Conservation (phyloP, 2,113 vertebrate species). For the Nyctibius bracteatus region DNA sequence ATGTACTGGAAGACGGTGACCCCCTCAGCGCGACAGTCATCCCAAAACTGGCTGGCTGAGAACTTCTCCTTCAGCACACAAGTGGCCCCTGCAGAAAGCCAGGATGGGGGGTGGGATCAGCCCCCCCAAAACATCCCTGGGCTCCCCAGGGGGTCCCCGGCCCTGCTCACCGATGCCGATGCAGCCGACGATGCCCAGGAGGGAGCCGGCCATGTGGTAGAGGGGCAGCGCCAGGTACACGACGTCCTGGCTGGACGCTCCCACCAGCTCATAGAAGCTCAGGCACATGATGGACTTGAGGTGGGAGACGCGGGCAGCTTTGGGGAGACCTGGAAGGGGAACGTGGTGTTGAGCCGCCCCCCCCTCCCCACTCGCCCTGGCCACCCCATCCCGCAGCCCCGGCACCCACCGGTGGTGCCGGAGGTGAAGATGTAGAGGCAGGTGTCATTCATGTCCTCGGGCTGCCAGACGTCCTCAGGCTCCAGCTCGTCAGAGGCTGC, state of each 20-base stretch:
- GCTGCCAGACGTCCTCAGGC: slow-evolving; percentile 54
- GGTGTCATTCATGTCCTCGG: slow-evolving; percentile 54
- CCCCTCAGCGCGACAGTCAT: slow-evolving; percentile 78
- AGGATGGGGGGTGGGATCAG: neutral
- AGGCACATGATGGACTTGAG: slow-evolving; percentile 82
- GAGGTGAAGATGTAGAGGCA: slow-evolving; percentile 79
- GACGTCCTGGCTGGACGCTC: slow-evolving; percentile 71
- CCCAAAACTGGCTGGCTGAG: slow-evolving; percentile 90
- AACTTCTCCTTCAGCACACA: slow-evolving; percentile 88
- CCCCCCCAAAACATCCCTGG: accelerated
- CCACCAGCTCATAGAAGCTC: slow-evolving; percentile 83
- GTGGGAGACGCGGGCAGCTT: slow-evolving; percentile 86
- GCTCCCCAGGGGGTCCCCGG: accelerated
- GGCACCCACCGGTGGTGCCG: slow-evolving; percentile 65
- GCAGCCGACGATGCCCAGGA: slow-evolving; percentile 86
- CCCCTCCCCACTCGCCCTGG: accelerated
- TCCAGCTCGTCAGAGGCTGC: slow-evolving; percentile 20
- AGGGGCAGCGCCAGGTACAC: slow-evolving; percentile 88
- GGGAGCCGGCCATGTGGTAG: slow-evolving; percentile 87
- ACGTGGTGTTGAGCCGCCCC: too few relatives aligned
- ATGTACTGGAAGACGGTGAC: slow-evolving; percentile 91
- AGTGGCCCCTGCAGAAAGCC: slow-evolving; percentile 47
- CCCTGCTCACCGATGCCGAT: slow-evolving; percentile 80
- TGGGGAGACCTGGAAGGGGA: slow-evolving; percentile 74
- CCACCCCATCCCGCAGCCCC: accelerated